These are phyloP conservation scores for Andrena camellia DNA, from an alignment of 2,888 invertebrate genomes.

Conservation along the genomic window DNA sequence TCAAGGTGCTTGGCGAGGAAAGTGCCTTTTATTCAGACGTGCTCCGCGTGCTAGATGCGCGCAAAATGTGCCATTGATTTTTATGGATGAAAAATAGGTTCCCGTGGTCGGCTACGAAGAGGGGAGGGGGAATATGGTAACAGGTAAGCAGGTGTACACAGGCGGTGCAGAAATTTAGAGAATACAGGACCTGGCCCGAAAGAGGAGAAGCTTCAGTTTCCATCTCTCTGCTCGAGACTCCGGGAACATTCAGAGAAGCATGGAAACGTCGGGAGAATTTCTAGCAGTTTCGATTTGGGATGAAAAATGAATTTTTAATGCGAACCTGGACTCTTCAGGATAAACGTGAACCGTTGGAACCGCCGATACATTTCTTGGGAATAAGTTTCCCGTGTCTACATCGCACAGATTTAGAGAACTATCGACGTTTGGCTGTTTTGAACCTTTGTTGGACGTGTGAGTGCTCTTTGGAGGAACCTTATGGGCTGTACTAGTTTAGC, in stretches of 20 bases:
- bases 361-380: neutral
- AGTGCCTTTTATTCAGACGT: conserved; percentile 73
- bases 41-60: conserved; percentile 71
- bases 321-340: conserved; percentile 2
- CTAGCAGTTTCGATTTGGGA: conserved; percentile 52
- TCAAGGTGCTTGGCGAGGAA: conserved; percentile 60
- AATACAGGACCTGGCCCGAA: neutral
- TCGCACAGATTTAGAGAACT: neutral
- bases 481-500: no score
- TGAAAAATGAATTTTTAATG: conserved; percentile 51
- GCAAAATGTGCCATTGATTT: conserved; percentile 75
- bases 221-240: neutral
- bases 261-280: conserved; percentile 38
- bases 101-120: conserved; percentile 35
- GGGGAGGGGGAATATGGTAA: conserved; percentile 45
- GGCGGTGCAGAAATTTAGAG: conserved; percentile 18
- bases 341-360: neutral
- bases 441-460: no score
- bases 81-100: conserved; percentile 78
- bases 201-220: conserved; percentile 17
- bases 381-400: neutral
- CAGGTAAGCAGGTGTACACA: conserved; percentile 52
- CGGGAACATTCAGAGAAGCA: neutral
- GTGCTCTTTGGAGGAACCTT: no score
- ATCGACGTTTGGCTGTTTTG: neutral